Percentiles rank a stretch among this genome's conserved stretches.
Conservation (phyloP, 2,888 invertebrate species). For the Troides oblongomaculatus region DNA sequence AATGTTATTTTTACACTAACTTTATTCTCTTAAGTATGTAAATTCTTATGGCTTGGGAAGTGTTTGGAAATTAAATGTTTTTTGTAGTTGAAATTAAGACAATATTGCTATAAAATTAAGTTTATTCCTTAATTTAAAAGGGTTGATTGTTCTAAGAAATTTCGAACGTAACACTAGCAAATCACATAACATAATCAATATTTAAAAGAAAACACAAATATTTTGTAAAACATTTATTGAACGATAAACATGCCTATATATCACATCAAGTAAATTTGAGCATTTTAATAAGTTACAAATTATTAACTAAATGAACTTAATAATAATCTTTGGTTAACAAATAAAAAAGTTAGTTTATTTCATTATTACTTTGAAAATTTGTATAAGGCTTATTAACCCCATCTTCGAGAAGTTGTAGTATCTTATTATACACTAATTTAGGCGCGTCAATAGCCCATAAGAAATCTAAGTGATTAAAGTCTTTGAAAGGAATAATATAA, state of each 20-base stretch:
- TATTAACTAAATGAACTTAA: neutral
- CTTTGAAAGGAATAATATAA: constrained; percentile 80
- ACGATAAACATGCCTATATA: neutral
- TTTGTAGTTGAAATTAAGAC: too few relatives aligned
- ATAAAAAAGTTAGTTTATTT: neutral
- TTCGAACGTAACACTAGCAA: too few relatives aligned
- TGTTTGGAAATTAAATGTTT: too few relatives aligned
- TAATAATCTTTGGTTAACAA: neutral
- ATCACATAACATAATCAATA: too few relatives aligned
- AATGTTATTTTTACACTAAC: neutral
- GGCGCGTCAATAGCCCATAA: constrained; percentile 83
- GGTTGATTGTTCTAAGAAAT: neutral
- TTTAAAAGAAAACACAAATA: neutral
- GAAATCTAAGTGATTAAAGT: constrained; percentile 88
- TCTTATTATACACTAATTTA: constrained; percentile 77
- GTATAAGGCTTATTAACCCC: constrained; percentile 37
- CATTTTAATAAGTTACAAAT: neutral
- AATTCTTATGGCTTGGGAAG: too few relatives aligned
- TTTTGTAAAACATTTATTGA: constrained; percentile 4
- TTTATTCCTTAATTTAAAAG: neutral
- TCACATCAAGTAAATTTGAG: neutral
- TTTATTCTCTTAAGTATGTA: too few relatives aligned
- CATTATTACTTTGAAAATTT: constrained; percentile 1
- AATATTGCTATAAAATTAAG: neutral
- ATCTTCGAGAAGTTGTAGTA: constrained; percentile 70